Evolutionary conservation across 1,140 invertebrate genomes (phyloP), one percentile per base, ranked within the genome.

Genomic region (Leptoteleia sp.): DNA sequence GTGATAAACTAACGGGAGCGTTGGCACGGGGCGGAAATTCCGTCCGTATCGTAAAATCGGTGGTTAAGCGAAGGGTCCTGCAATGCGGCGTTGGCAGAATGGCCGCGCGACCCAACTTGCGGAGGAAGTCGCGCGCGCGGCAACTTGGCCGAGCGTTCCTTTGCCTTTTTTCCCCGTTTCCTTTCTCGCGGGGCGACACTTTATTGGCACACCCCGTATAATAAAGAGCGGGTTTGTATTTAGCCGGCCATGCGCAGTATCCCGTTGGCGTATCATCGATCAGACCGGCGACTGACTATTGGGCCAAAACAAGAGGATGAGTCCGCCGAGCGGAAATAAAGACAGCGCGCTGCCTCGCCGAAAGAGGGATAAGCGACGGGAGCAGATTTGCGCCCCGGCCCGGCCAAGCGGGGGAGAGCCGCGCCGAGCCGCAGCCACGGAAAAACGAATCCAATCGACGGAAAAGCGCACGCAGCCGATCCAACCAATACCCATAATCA

Each of bases 231-330:
- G 83, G 86, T 85, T 85, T 85, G 82, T 86, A 86, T 85, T 84
- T 84, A 85, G 80, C 81, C 84, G 85, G 80, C 81, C 87, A 89
- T 89, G 88, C 88, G 87, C 88, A 89, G 85, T 87, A 79, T 78
- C 71, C 79, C 81, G 82, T 83, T 84, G 84, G 84, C 82, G 85
- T 89, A 89, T 89, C 86, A 89, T 89, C 87, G 87, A 89, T 88
- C 86, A 89, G 87, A 85, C 83, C 75, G 81, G 75, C 82, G 81
- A 86, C 82, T 81, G 84, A 89, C 86, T 87, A 89, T 89, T 88
- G 87, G 85, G 85, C 83, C 83, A 88, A 88, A 88, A 89, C 86
- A 88, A 89, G 83, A 87, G 85, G 83, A 83, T 80, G 84, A 81
- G 78, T 83, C 76, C 83, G 79, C 76, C 73, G 79, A 83, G 80